Evolutionary conservation across 2,113 vertebrate genomes (phyloP).

Genomic region (Nerophis ophidion): DNA sequence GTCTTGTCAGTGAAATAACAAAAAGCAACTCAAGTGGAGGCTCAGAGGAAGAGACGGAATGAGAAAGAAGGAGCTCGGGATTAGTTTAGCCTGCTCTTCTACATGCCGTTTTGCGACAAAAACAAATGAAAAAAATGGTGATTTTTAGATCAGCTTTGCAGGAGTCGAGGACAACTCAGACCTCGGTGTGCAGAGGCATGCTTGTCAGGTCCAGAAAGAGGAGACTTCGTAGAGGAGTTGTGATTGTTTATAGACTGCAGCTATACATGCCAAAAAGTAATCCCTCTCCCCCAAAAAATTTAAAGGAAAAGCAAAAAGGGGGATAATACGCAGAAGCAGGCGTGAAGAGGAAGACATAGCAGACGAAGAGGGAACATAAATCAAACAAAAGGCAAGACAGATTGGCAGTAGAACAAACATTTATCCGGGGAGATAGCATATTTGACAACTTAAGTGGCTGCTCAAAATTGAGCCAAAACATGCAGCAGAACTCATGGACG

Average conservation of each 20-base stretch:
- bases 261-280: conserved; percentile 61
- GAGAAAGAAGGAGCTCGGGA: conserved; percentile 39
- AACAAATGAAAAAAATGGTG: conserved; percentile 46
- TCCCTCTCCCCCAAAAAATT: conserved; percentile 46
- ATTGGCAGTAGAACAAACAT: background rate
- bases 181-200: conserved; percentile 36
- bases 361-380: background rate
- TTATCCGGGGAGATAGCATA: no score
- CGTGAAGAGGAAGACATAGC: conserved; percentile 12
- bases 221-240: conserved; percentile 54
- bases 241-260: conserved; percentile 65
- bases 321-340: conserved; percentile 28
- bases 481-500: background rate
- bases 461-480: no score
- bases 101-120: conserved; percentile 43
- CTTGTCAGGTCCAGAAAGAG: conserved; percentile 54
- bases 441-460: no score
- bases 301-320: conserved; percentile 16
- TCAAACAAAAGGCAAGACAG: conserved; percentile 10
- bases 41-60: conserved; percentile 19
- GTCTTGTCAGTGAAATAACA: conserved; percentile 64
- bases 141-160: conserved; percentile 66
- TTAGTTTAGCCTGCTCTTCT: conserved; percentile 55
- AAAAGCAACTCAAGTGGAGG: conserved; percentile 41
- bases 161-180: conserved; percentile 44